These are phyloP conservation scores for Drosophila persimilis DNA, from an alignment of 1,140 invertebrate genomes.

Conservation along the genomic window DNA sequence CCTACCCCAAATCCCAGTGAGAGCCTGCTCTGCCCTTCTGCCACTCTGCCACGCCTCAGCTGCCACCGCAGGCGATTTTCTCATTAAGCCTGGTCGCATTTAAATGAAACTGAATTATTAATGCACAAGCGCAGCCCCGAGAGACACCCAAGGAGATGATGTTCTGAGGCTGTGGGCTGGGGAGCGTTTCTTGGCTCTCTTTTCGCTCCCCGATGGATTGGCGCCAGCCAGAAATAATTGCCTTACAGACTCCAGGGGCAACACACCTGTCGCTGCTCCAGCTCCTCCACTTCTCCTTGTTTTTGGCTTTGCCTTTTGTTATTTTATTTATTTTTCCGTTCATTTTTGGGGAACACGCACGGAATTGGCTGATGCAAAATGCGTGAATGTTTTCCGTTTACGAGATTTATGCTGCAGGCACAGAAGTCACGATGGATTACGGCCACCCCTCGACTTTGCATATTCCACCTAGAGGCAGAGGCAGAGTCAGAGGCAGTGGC, in stretches of 20 bases:
- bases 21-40: background rate
- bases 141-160: slow-evolving; percentile 25
- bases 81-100: slow-evolving; percentile 76
- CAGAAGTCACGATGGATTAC: slow-evolving; percentile 21
- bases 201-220: slow-evolving; percentile 53
- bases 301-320: too few relatives aligned
- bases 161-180: background rate
- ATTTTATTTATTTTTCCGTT: slow-evolving; percentile 23
- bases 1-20: slow-evolving; percentile 21
- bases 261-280: slow-evolving; percentile 51
- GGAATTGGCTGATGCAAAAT: slow-evolving; percentile 30
- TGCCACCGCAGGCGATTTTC: slow-evolving; percentile 76
- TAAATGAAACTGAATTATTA: slow-evolving; percentile 82
- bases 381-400: slow-evolving; percentile 28
- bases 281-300: background rate
- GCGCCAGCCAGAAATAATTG: slow-evolving; percentile 68
- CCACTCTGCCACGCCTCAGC: slow-evolving; percentile 29
- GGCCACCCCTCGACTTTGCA: slow-evolving; percentile 14
- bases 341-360: slow-evolving; percentile 33
- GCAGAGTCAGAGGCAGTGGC: slow-evolving; percentile 32
- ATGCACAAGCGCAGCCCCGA: slow-evolving; percentile 62
- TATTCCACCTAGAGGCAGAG: slow-evolving; percentile 32
- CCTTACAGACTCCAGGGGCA: slow-evolving; percentile 54
- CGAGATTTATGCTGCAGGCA: slow-evolving; percentile 49
- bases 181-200: slow-evolving; percentile 1